Percentiles rank a stretch among this genome's conserved stretches.
These are phyloP conservation scores for Tillus elongatus DNA, from an alignment of 2,888 invertebrate species.

Conservation along the genomic window DNA sequence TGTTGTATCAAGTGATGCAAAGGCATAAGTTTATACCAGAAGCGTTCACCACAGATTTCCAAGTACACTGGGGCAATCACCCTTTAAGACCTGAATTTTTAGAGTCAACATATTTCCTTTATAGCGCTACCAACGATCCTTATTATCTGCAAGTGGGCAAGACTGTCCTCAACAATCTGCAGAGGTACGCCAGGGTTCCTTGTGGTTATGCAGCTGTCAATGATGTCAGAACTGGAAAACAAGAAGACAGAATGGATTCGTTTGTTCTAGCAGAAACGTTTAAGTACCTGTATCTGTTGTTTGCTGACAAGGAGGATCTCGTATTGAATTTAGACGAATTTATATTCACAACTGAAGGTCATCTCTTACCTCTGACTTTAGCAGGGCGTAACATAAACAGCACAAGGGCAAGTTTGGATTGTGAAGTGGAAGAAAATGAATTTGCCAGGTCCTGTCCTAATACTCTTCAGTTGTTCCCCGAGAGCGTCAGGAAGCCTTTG, in stretches of 20 bases:
- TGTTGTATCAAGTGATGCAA: conserved; percentile 97
- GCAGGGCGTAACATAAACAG: conserved; percentile 49
- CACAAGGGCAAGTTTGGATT: conserved; percentile 23
- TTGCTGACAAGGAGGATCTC: conserved; percentile 78
- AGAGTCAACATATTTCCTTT: conserved; percentile 95
- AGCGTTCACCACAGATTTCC: conserved; percentile 94
- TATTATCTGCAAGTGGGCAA: conserved; percentile 92
- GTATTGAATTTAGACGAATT: conserved; percentile 77
- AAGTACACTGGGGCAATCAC: conserved; percentile 98
- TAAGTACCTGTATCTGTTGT: conserved; percentile 91
- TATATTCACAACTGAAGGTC: conserved; percentile 90
- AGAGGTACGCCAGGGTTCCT: conserved; percentile 82
- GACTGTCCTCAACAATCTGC: conserved; percentile 77
- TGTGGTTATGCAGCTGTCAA: conserved; percentile 93
- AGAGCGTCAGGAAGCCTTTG: conserved; percentile 73
- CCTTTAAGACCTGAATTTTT: conserved; percentile 94
- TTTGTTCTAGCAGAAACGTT: conserved; percentile 97
- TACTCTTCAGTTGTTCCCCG: conserved; percentile 72
- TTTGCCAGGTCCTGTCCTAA: conserved; percentile 69
- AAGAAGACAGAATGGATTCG: conserved; percentile 97
- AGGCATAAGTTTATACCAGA: conserved; percentile 97
- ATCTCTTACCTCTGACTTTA: conserved; percentile 81
- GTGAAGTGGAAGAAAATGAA: conserved; percentile 52
- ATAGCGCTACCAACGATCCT: conserved; percentile 89
- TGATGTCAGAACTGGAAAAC: conserved; percentile 52